Evolutionary conservation across 1,140 invertebrate genomes (phyloP).

Genomic region (Varroa destructor): DNA sequence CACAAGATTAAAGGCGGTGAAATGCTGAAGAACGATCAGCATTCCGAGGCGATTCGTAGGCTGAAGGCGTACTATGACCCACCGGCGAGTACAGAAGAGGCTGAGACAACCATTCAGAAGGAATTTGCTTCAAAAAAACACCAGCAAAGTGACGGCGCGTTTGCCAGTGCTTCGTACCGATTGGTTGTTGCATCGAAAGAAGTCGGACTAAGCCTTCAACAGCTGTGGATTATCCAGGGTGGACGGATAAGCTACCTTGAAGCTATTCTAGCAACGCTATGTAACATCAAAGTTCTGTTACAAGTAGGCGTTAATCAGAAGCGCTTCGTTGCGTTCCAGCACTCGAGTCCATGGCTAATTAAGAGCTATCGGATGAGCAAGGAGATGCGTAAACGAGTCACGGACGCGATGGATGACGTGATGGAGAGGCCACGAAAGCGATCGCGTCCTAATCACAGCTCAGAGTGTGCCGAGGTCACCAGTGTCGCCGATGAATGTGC

Average conservation of each 20-base stretch:
- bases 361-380: constrained; percentile 23
- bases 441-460: too few species aligned
- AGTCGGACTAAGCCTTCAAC: constrained; percentile 12
- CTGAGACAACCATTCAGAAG: background rate
- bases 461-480: too few species aligned
- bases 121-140: constrained; percentile 1
- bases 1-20: constrained; percentile 22
- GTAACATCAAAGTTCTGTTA: background rate
- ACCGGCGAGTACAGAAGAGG: background rate
- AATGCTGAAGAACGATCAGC: constrained; percentile 1
- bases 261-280: background rate
- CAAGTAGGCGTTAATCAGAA: constrained; percentile 11
- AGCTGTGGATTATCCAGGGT: constrained; percentile 18
- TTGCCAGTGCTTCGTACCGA: background rate
- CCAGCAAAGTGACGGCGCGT: background rate
- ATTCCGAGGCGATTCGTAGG: background rate
- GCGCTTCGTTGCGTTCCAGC: constrained; percentile 6
- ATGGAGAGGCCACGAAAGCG: constrained; percentile 2
- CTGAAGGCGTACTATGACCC: constrained; percentile 17
- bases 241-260: constrained; percentile 1
- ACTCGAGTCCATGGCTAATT: constrained; percentile 13
- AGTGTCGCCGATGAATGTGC: too few species aligned
- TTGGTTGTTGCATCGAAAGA: constrained; percentile 8
- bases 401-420: constrained; percentile 17
- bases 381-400: constrained; percentile 18